A percentile compares a stretch with the other conserved stretches of the same genome.
phyloP scores from a whole-genome alignment of 2,113 vertebrate genomes.

The Siphamia tubifer region DNA sequence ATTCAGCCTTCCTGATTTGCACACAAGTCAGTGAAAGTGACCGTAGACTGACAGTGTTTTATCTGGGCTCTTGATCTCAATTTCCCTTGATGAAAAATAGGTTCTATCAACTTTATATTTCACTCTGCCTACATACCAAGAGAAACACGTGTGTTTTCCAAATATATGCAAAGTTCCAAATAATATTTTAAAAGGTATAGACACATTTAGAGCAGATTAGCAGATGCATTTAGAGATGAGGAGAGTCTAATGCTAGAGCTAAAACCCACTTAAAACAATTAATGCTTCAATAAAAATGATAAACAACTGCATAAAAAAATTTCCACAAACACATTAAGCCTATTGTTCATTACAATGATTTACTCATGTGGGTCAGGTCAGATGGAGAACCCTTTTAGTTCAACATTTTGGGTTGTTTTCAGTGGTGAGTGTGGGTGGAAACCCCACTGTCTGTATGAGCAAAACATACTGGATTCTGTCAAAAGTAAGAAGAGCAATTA shows the following conservation, averaged over 20 bases:
- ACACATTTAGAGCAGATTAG: neutral
- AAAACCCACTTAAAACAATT: slow-evolving; percentile 5
- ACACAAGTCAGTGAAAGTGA: slow-evolving; percentile 32
- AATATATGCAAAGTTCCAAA: neutral
- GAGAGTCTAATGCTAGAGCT: neutral
- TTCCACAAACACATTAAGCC: neutral
- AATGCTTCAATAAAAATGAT: neutral
- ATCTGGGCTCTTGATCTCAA: slow-evolving; percentile 14
- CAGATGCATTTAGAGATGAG: neutral
- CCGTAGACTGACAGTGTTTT: slow-evolving; percentile 2
- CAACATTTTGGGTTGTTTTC: neutral
- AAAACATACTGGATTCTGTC: slow-evolving; percentile 24
- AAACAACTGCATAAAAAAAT: neutral
- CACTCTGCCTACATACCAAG: neutral
- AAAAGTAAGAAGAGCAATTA: slow-evolving; percentile 23
- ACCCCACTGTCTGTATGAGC: slow-evolving; percentile 11
- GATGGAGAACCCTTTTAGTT: slow-evolving; percentile 27
- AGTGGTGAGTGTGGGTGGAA: slow-evolving; percentile 30
- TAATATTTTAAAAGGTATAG: neutral
- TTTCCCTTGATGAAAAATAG: neutral
- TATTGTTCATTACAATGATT: neutral
- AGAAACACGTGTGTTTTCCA: neutral
- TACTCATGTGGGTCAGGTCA: neutral
- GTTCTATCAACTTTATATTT: neutral
- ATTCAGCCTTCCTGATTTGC: slow-evolving; percentile 32